These are phyloP conservation scores for Drosophila affinis DNA, from an alignment of 2,888 invertebrate genomes.

Conservation along the genomic window DNA sequence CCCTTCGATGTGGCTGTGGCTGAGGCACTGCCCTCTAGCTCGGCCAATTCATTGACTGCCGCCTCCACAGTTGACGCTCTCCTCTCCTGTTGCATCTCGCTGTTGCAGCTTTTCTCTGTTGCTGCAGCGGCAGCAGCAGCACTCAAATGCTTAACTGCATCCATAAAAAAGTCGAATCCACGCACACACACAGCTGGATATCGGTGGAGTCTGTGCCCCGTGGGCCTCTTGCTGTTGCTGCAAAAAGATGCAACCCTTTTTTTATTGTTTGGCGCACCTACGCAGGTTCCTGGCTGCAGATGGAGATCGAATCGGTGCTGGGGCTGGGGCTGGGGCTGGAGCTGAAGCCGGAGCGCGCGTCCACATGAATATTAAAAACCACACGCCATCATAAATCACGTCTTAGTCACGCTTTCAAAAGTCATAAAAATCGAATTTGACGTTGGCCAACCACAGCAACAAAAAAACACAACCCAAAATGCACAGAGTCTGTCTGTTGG, in stretches of 20 bases:
- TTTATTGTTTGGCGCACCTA: conserved; percentile 81
- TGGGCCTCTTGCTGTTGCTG: conserved; percentile 49
- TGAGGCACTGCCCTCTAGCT: conserved; percentile 40
- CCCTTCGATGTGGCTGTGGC: conserved; percentile 42
- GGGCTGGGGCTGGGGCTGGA: neutral
- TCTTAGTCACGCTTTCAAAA: conserved; percentile 84
- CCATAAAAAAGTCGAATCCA: conserved; percentile 65
- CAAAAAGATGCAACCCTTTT: conserved; percentile 63
- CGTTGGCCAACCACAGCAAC: conserved; percentile 57
- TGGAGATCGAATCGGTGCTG: conserved; percentile 17
- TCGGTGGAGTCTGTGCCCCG: conserved; percentile 45
- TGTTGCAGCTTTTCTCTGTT: conserved; percentile 42
- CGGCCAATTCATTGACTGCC: conserved; percentile 24
- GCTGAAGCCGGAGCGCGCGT: conserved; percentile 17
- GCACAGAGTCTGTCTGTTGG: conserved; percentile 3
- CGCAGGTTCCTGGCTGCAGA: conserved; percentile 56
- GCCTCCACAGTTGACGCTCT: conserved; percentile 24
- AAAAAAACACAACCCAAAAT: conserved; percentile 12
- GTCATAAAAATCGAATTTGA: conserved; percentile 83
- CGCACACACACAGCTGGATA: conserved; percentile 76
- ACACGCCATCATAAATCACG: conserved; percentile 84
- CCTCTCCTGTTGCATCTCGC: conserved; percentile 29
- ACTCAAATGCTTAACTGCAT: conserved; percentile 73
- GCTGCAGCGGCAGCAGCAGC: conserved; percentile 53
- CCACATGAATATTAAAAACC: conserved; percentile 83